Evolutionary conservation across 2,888 invertebrate genomes (phyloP), one percentile per base, ranked within the genome.

Genomic region (Cheilosia soror): DNA sequence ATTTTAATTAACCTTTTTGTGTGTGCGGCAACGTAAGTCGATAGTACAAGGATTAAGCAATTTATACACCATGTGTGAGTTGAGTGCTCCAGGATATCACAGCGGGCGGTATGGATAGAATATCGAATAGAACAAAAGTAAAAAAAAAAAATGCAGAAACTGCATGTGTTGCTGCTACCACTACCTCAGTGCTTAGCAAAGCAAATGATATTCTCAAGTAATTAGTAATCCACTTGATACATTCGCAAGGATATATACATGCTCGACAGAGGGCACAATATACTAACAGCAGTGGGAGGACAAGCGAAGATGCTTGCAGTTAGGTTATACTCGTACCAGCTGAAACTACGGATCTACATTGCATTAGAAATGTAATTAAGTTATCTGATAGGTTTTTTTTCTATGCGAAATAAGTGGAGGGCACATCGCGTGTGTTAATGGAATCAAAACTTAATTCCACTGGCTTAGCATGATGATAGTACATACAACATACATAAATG

Each of bases 1-100:
- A 73, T 78, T 83, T 83, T 83, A 83, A 83, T 83, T 83, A 83
- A 78, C 73, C 83, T 83, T 83, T 78, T 83, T 83, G 83, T 79
- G 72, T 83, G 53, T 44, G 47, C 15, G 44, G n/a, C 37, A 57
- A 78, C 62, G 47, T 63, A 73, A 55, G 57, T 73, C 63, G 68
- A 63, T 78, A 63, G 78, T 57, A 72, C 57, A 78, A 83, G 83
- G 83, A 83, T 83, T 73, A 83, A 83, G 78, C 62, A 78, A 72
- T 83, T 83, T 71, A 72, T 63, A 27, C 29, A 51, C 42, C 37
- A 37, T 37, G 37, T 37, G 37, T 11, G 4, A 65, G 31, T 58
- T 51, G 58, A 47, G 55, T 47, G 65, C 55, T 42, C 33, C 60
- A 76, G 69, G 75, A 76, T 63, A 81, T 73, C 51, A 49, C 42